Conservation (phyloP, 2,888 invertebrate species). For the Megastigmus dorsalis region DNA sequence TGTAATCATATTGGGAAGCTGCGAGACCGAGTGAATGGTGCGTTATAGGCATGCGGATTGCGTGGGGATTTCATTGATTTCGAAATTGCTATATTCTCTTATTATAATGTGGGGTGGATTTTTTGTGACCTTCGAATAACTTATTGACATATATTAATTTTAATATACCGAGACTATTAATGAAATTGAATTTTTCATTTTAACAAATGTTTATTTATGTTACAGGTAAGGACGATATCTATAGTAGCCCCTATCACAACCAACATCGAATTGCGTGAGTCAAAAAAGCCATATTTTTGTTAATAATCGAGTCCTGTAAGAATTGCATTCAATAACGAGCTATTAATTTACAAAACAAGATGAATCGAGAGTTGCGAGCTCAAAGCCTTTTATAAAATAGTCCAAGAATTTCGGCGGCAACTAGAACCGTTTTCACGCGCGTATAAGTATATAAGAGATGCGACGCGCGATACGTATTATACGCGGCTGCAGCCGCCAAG, state of each 20-base stretch:
- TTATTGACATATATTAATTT: too few relatives aligned
- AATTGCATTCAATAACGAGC: too few relatives aligned
- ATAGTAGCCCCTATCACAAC: neutral
- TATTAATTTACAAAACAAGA: too few relatives aligned
- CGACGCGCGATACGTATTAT: constrained; percentile 33
- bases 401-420: constrained; percentile 27
- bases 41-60: too few relatives aligned
- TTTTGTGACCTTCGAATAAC: too few relatives aligned
- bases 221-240: constrained; percentile 29
- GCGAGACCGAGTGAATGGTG: neutral
- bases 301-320: too few relatives aligned
- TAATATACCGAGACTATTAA: neutral
- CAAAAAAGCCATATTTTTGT: too few relatives aligned
- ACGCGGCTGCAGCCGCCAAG: too few relatives aligned
- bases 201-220: constrained; percentile 40
- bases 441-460: constrained; percentile 16
- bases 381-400: neutral
- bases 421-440: neutral
- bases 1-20: neutral
- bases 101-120: too few relatives aligned
- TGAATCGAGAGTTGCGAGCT: too few relatives aligned
- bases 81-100: neutral
- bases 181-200: constrained; percentile 36
- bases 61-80: neutral
- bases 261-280: constrained; percentile 5